A percentile compares a stretch with the other conserved stretches of the same genome.
phyloP scores from a whole-genome alignment of 2,888 invertebrate species.

The Axea sp. region DNA sequence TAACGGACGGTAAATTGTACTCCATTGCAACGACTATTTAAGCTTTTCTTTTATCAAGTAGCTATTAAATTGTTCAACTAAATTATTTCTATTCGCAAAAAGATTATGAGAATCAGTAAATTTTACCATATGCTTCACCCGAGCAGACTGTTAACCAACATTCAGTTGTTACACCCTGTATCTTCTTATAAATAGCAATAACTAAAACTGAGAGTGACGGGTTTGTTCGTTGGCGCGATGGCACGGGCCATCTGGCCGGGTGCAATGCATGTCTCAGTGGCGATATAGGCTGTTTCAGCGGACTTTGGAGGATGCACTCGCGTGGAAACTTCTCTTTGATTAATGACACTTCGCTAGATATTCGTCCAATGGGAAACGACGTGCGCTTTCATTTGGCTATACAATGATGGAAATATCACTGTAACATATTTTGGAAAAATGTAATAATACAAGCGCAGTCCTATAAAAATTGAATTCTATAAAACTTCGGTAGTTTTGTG shows the following conservation, averaged over 20 bases:
- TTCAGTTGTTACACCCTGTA: conserved; percentile 20
- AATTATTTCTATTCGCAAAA: no score
- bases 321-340: conserved; percentile 64
- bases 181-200: conserved; percentile 28
- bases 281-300: conserved; percentile 51
- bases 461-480: no score
- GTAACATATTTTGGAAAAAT: conserved; percentile 52
- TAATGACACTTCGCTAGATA: conserved; percentile 58
- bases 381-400: conserved; percentile 52
- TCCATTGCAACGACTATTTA: no score
- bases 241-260: conserved; percentile 64
- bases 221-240: conserved; percentile 41
- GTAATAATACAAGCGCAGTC: no score
- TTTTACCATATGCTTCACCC: no score
- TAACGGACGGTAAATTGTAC: no score
- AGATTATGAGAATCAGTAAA: no score
- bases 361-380: conserved; percentile 48
- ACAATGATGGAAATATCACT: conserved; percentile 51
- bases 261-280: conserved; percentile 61
- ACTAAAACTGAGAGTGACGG: conserved; percentile 55
- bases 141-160: conserved; percentile 2
- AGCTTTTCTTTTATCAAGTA: no score
- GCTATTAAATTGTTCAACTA: no score
- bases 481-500: no score
- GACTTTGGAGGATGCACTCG: conserved; percentile 61